These are phyloP conservation scores for Tenthredo scrophulariae DNA, from an alignment of 2,888 invertebrate genomes.

Conservation along the genomic window DNA sequence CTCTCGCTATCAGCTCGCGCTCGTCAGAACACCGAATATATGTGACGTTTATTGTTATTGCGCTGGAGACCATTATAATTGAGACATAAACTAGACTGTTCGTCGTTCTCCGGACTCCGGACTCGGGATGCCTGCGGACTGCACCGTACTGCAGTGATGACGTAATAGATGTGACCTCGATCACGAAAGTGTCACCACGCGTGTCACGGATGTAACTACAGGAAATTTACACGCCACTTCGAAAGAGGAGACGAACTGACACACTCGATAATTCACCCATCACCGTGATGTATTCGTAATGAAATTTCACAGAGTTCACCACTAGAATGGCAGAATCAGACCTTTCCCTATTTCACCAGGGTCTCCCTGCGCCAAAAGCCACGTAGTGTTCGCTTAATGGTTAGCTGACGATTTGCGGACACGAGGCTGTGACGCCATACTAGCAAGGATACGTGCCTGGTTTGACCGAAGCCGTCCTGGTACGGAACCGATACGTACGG, in stretches of 20 bases:
- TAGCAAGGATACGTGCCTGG: constrained; percentile 43
- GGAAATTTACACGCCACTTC: constrained; percentile 37
- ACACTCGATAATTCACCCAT: constrained; percentile 37
- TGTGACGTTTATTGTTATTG: constrained; percentile 72
- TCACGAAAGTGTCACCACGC: constrained; percentile 48
- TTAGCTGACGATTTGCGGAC: constrained; percentile 49
- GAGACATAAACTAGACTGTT: constrained; percentile 68
- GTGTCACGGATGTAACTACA: constrained; percentile 33
- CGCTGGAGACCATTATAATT: constrained; percentile 69
- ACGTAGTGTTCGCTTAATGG: constrained; percentile 40
- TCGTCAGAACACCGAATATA: constrained; percentile 63
- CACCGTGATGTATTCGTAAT: constrained; percentile 26
- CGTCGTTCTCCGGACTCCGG: constrained; percentile 6
- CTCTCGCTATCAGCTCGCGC: constrained; percentile 58
- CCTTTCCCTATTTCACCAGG: constrained; percentile 14
- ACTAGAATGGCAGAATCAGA: constrained; percentile 29
- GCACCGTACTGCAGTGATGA: constrained; percentile 33
- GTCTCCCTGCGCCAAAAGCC: constrained; percentile 25
- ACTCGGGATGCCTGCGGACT: constrained; percentile 13
- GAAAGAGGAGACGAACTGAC: constrained; percentile 14
- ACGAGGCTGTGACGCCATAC: not conserved
- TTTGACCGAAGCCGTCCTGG: constrained; percentile 37
- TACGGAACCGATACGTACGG: constrained; percentile 33
- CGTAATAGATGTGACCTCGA: constrained; percentile 44
- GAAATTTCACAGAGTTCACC: constrained; percentile 31